Evolutionary conservation across 2,888 invertebrate genomes (phyloP).

Genomic region (Dysmachus trigonus): DNA sequence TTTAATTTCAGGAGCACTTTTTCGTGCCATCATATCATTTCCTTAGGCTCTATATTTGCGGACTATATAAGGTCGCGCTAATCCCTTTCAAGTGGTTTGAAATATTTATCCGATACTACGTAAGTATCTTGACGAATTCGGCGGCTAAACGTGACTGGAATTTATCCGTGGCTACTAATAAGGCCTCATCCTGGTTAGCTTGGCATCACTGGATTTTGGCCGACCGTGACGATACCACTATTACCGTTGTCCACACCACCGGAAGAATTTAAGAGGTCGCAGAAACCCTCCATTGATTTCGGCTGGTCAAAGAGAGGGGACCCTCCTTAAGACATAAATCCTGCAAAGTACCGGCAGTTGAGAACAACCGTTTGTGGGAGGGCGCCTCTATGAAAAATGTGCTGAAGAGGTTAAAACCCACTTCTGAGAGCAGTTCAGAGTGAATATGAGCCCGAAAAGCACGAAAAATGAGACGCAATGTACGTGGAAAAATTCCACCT

Average conservation of each 20-base stretch:
- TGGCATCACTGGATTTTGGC: slow-evolving; percentile 11
- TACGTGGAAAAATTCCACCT: slow-evolving; percentile 33
- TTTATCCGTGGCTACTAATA: slow-evolving; percentile 44
- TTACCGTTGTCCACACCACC: neutral
- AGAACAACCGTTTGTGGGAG: slow-evolving; percentile 10
- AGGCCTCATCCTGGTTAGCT: slow-evolving; percentile 36
- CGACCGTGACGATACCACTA: slow-evolving; percentile 8
- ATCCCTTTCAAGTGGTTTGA: slow-evolving; percentile 19
- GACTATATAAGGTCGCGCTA: neutral
- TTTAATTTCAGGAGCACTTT: slow-evolving; percentile 27
- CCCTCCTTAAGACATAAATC: slow-evolving; percentile 9
- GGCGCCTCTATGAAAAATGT: slow-evolving; percentile 41
- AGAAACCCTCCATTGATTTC: neutral
- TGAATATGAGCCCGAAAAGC: neutral
- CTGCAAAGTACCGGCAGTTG: slow-evolving; percentile 36
- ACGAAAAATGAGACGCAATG: slow-evolving; percentile 14
- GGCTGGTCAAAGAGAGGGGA: neutral
- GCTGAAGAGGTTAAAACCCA: slow-evolving; percentile 41
- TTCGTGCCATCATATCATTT: slow-evolving; percentile 40
- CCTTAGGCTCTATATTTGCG: neutral
- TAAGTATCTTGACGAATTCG: neutral
- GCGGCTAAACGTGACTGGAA: slow-evolving; percentile 45
- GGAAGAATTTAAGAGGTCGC: neutral
- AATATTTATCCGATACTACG: neutral
- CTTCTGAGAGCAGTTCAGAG: neutral